Conservation (phyloP, 2,888 invertebrate genomes). For the Mythimna pallens region DNA sequence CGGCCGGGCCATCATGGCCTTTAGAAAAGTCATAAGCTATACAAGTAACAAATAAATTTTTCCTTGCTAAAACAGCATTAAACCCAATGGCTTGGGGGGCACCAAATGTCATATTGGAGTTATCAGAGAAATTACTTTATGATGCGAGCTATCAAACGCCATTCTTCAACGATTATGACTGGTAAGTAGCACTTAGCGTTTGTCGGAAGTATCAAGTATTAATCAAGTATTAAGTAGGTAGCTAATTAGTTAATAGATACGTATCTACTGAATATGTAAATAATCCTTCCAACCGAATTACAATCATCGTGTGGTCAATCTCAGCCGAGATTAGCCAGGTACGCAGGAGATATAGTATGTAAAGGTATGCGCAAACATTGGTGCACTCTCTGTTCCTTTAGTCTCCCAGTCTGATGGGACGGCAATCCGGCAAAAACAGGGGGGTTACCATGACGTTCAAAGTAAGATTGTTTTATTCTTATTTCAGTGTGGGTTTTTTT, state of each 20-base stretch:
- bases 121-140: conserved; percentile 82
- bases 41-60: not conserved
- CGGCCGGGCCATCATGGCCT: too few species aligned
- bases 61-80: conserved; percentile 70
- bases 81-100: conserved; percentile 87
- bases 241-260: not conserved
- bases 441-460: too few species aligned
- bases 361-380: too few species aligned
- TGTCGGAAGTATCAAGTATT: not conserved
- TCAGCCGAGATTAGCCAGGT: too few species aligned
- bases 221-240: not conserved
- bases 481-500: too few species aligned
- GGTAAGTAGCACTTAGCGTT: conserved; percentile 70
- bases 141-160: conserved; percentile 85
- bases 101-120: conserved; percentile 82
- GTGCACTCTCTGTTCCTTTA: too few species aligned
- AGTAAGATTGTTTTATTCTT: too few species aligned
- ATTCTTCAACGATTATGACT: conserved; percentile 88
- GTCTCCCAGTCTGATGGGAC: too few species aligned
- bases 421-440: too few species aligned
- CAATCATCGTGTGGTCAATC: too few species aligned
- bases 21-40: not conserved
- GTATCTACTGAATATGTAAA: not conserved
- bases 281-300: too few species aligned
- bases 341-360: too few species aligned